These are phyloP conservation scores for Chamaea fasciata DNA, from an alignment of 2,113 vertebrate species.

Conservation along the genomic window DNA sequence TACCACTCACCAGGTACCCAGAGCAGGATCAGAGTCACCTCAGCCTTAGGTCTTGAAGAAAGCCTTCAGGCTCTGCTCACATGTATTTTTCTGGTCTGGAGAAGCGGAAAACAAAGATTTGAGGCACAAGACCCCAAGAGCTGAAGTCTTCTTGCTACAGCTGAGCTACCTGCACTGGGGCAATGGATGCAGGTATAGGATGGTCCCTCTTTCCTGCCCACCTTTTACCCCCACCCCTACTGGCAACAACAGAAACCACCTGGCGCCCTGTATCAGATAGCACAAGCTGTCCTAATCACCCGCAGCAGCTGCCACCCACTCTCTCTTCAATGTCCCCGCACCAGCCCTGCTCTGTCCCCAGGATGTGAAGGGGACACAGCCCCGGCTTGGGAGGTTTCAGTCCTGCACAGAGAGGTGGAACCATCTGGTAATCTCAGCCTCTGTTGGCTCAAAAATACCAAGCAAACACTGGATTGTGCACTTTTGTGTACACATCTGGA, in stretches of 20 bases:
- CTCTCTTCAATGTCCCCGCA: background rate
- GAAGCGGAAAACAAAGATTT: background rate
- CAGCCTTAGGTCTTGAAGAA: background rate
- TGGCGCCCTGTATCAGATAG: background rate
- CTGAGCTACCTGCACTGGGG: background rate
- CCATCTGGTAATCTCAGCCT: background rate
- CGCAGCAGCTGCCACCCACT: background rate
- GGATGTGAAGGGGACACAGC: rapidly evolving
- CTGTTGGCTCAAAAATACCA: background rate
- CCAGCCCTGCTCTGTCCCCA: background rate
- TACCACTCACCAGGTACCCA: background rate
- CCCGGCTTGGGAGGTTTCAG: background rate
- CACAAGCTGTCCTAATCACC: background rate
- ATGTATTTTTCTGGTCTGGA: background rate
- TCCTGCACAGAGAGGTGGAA: background rate
- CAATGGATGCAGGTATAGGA: background rate
- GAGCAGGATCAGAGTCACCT: background rate
- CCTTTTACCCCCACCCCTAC: background rate
- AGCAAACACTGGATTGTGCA: background rate
- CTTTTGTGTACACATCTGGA: background rate
- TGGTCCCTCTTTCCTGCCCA: background rate
- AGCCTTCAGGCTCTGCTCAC: background rate
- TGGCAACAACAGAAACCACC: background rate
- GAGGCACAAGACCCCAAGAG: background rate
- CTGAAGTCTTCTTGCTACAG: background rate